phyloP scores from a whole-genome alignment of 2,888 invertebrate genomes.

The Cephonodes hylas region DNA sequence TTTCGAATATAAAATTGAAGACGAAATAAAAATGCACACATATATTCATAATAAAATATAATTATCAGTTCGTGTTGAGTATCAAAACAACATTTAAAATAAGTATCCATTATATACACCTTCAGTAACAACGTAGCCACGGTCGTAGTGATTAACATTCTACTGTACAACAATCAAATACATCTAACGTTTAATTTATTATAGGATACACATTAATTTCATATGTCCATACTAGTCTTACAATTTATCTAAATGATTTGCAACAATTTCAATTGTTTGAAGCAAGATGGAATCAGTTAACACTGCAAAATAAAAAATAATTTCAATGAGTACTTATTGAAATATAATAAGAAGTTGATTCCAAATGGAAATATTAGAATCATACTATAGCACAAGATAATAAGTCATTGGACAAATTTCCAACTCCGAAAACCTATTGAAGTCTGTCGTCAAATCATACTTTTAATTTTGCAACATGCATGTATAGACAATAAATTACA shows the following conservation, averaged over 20 bases:
- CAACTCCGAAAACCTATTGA: too few species aligned
- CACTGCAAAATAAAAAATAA: too few species aligned
- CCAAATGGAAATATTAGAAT: too few species aligned
- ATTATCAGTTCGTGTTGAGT: constrained; percentile 80
- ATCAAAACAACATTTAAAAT: constrained; percentile 72
- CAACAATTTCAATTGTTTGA: neutral
- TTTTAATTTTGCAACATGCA: too few species aligned
- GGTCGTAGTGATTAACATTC: constrained; percentile 8
- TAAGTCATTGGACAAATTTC: too few species aligned
- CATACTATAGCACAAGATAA: too few species aligned
- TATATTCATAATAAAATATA: constrained; percentile 67
- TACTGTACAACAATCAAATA: constrained; percentile 15
- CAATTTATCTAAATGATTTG: constrained; percentile 4
- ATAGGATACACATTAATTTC: constrained; percentile 1
- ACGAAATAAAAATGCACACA: constrained; percentile 33
- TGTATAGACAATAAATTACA: too few species aligned
- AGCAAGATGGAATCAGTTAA: too few species aligned
- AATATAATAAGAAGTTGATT: too few species aligned
- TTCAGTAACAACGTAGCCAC: constrained; percentile 18
- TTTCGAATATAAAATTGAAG: too few species aligned
- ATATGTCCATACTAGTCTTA: neutral
- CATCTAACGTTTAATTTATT: constrained; percentile 3
- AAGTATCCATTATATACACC: constrained; percentile 55
- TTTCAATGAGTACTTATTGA: too few species aligned
- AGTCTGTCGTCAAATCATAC: too few species aligned